Base-by-base conservation (phyloP, 2,888 invertebrate genomes). In the Cryptocheilus praepositus region DNA sequence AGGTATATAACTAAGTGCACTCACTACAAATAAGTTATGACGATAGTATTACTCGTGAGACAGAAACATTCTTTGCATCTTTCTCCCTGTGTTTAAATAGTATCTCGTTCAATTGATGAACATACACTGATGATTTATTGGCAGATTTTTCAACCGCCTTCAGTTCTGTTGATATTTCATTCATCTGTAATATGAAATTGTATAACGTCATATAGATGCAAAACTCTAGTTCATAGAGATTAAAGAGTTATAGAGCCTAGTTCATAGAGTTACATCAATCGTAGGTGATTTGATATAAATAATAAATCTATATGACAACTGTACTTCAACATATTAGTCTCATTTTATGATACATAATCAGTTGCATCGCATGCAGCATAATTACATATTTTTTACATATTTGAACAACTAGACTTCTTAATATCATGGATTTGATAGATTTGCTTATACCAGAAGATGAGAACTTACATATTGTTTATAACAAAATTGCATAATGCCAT, bases 141-240 rank as follows among this genome's bases (percentile, higher is more conserved):
- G 85, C 86, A 53, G 84, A 85, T 71, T 81, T 85, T 68, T 89
- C 89, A 15, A 90, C 86, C 36, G 83, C 80, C 25, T 84, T 83
- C 83, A 90, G 81, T 64, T 89, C 88, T 28, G 86, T 84, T 1
- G 89, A 86, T 71, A 90, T 86, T 81, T 89, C 89, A 64, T 85
- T 87, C 79, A 90, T 85, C 90, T 90, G 68, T 11, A 61, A 60
- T 25, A 13, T 3, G 71, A 73, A 36, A n/a, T n/a, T n/a, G n/a
- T n/a, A n/a, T n/a, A 64, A 59, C 58, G 52, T 52, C 11, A 28
- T 56, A 43, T 4, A 51, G 13, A 19, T 22, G 8, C 7, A 63
- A 53, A 5, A n/a, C n/a, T 18, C 16, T 43, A 59, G n/a, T 46
- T 58, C 54, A 58, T 15, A n/a, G n/a, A n/a, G n/a, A n/a, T n/a